These are phyloP conservation scores for Sminthurides aquaticus DNA, from an alignment of 2,888 invertebrate genomes.

Conservation along the genomic window DNA sequence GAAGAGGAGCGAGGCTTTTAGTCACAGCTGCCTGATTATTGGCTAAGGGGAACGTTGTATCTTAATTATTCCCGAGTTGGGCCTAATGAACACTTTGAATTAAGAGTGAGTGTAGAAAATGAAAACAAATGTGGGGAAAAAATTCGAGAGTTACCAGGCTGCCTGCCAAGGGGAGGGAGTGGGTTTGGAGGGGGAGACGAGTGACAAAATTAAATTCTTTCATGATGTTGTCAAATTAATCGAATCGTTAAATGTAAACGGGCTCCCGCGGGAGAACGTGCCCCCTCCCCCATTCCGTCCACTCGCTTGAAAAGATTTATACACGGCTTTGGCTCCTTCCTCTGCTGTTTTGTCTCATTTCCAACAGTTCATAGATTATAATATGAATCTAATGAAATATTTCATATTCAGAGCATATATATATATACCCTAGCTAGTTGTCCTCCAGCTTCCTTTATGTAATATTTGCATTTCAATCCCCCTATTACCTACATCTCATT, in stretches of 20 bases:
- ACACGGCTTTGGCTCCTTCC: neutral
- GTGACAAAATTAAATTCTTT: conserved; percentile 7
- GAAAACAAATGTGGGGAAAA: conserved; percentile 1
- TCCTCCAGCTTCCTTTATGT: neutral
- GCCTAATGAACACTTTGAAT: neutral
- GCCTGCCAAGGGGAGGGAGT: neutral
- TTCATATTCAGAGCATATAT: conserved; percentile 2
- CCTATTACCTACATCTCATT: neutral
- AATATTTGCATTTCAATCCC: neutral
- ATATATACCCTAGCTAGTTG: too few relatives aligned
- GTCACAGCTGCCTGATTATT: conserved; percentile 4
- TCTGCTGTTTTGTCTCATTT: neutral
- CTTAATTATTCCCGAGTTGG: neutral
- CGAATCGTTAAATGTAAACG: conserved; percentile 3
- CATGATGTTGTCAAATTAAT: conserved; percentile 10
- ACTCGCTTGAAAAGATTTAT: neutral
- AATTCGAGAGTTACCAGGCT: too few relatives aligned
- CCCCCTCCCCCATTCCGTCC: neutral
- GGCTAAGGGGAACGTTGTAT: neutral
- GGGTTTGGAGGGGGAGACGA: neutral
- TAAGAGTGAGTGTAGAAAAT: neutral
- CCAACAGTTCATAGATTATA: conserved; percentile 2
- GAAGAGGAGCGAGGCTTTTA: neutral
- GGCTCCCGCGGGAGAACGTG: neutral
- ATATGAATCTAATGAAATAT: conserved; percentile 6